Evolutionary conservation across 2,113 vertebrate species (phyloP), one percentile per base, ranked within the genome.

Genomic region (Pluvianellus socialis): DNA sequence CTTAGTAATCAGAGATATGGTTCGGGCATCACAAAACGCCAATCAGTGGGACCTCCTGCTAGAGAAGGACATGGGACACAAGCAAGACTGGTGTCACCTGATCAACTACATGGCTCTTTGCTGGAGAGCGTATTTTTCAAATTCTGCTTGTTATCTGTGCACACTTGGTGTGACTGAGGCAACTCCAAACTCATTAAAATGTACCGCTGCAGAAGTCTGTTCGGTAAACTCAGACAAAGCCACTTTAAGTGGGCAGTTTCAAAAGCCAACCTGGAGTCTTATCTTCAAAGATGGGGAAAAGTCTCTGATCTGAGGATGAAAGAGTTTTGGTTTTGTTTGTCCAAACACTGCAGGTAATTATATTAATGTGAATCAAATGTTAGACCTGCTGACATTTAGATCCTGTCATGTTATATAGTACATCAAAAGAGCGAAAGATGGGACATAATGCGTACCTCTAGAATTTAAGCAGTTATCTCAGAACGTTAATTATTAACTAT

Each of bases 251-350:
- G 80, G 81, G 27, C 74, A 90, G 44, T 79, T 95, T 82, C 77
- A 87, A 91, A 92, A 62, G 80, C 70, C 88, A 91, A 50, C 42
- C 63, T 75, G 53, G 45, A 95, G 42, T 55, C 66, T 79, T 89
- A 53, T 73, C 80, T 95, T 95, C 92, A 93, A 95, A 92, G 91
- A 85, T 40, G 32, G 14, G 38, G 33, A 87, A 72, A 94, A 92
- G 73, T 49, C 93, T 95, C 94, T 94, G 84, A 92, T 91, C 72
- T 82, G 59, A 92, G 74, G 84, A 94, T 91, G 56, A 95, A 95
- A 93, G 90, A 92, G 44, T 55, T 89, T 72, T 3, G 5, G 61
- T 68, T 92, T 91, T 96, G 77, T 94, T 93, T 96, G 86, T 94
- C 90, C 94, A 88, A 79, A 82, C 65, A 66, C 68, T 81, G 72